These are phyloP conservation scores for Globodera ellingtonae DNA, from an alignment of 1,140 invertebrate genomes.

Conservation along the genomic window DNA sequence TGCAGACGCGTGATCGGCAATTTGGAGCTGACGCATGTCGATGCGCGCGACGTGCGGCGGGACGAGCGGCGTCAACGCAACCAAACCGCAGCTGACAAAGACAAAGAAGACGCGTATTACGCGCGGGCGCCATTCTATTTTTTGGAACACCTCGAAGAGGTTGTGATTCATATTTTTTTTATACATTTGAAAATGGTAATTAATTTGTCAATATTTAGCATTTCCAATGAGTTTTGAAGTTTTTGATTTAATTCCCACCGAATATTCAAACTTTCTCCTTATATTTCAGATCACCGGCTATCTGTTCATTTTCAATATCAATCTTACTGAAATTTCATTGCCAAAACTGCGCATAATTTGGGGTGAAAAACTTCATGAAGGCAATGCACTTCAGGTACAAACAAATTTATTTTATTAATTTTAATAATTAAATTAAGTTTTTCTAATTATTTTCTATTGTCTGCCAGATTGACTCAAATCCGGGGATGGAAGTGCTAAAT, in stretches of 20 bases:
- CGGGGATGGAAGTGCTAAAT: constrained; percentile 26
- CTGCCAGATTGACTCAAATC: constrained; percentile 3
- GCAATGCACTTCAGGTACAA: constrained; percentile 40
- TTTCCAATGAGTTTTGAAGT: neutral
- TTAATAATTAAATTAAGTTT: neutral
- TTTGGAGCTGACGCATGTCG: constrained; percentile 48
- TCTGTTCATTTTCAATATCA: constrained; percentile 46
- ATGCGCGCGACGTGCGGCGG: constrained; percentile 29
- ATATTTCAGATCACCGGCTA: constrained; percentile 48
- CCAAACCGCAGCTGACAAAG: constrained; percentile 29
- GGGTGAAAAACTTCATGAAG: constrained; percentile 47
- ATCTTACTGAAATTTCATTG: constrained; percentile 29
- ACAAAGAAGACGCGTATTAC: neutral
- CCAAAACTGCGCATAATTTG: constrained; percentile 47
- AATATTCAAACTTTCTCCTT: neutral
- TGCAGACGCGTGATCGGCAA: constrained; percentile 50
- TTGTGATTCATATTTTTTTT: no score
- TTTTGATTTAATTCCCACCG: neutral
- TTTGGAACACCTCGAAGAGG: constrained; percentile 46
- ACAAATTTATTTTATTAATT: neutral
- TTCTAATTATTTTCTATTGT: neutral
- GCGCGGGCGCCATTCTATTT: constrained; percentile 37
- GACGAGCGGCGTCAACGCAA: constrained; percentile 25
- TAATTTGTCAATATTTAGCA: no score
- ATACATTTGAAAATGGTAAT: no score